phyloP scores from a whole-genome alignment of 37 sponge, comb jelly and placozoan species.

The Agelas oroides region DNA sequence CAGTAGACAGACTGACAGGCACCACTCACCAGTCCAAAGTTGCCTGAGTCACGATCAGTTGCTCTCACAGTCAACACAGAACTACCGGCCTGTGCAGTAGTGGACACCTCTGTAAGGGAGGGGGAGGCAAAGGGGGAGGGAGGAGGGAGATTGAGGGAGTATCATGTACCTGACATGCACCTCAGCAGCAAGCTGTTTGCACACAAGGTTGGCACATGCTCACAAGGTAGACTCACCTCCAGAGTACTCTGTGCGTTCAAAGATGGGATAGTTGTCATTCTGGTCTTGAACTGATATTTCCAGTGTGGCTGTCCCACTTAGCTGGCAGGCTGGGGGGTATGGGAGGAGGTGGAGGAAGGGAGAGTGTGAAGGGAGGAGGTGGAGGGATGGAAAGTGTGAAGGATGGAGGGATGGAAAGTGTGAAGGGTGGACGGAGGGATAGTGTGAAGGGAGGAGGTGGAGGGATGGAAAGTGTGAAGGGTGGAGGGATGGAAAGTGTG shows the following conservation, averaged over 20 bases:
- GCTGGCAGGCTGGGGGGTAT: conserved; percentile 18
- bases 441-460: too few species aligned
- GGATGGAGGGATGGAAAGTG: too few species aligned
- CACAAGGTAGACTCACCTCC: conserved; percentile 63
- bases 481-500: too few species aligned
- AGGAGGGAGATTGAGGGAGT: not conserved
- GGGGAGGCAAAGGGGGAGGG: not conserved
- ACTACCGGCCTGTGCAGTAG: conserved; percentile 9
- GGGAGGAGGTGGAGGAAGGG: too few species aligned
- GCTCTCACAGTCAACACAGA: conserved; percentile 36
- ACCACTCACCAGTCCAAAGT: conserved; percentile 15
- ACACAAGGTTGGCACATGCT: too few species aligned
- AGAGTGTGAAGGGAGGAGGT: too few species aligned
- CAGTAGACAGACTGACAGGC: too few species aligned
- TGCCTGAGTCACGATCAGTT: conserved; percentile 42
- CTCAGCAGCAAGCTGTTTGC: too few species aligned
- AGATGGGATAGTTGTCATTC: conserved; percentile 61
- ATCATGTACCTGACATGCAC: too few species aligned
- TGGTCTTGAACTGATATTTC: conserved; percentile 40
- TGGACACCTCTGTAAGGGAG: conserved; percentile 64
- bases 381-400: too few species aligned
- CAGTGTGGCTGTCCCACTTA: not conserved
- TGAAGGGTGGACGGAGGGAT: too few species aligned
- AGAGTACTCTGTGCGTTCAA: not conserved
- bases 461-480: too few species aligned